Evolutionary conservation across 2,113 vertebrate species (phyloP).

Genomic region (Maccullochella peelii): DNA sequence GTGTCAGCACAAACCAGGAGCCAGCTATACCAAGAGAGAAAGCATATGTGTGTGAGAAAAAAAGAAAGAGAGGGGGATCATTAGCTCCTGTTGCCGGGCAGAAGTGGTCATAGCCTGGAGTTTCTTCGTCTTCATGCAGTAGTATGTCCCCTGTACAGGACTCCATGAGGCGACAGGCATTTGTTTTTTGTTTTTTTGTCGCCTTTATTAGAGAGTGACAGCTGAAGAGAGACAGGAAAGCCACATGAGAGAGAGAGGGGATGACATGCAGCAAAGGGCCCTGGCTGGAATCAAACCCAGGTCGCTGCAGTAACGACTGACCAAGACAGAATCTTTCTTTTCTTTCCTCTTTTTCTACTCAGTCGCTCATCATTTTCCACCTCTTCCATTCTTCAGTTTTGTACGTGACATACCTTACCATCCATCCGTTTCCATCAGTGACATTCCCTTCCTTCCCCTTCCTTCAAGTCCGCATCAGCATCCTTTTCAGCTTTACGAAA

Average conservation of each 20-base stretch:
- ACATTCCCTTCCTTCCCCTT: not conserved
- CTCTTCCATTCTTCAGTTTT: not conserved
- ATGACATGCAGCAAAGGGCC: no score
- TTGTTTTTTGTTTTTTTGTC: no score
- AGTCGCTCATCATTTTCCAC: constrained; percentile 17
- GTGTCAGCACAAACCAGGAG: constrained; percentile 79
- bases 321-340: constrained; percentile 1
- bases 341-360: not conserved
- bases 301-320: no score
- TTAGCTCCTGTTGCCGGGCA: constrained; percentile 72
- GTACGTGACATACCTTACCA: not conserved
- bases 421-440: not conserved
- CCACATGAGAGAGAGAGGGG: no score
- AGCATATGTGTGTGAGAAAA: not conserved
- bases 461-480: not conserved
- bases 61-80: constrained; percentile 26
- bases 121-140: constrained; percentile 41
- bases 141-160: constrained; percentile 21
- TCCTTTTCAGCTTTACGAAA: not conserved
- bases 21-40: constrained; percentile 52
- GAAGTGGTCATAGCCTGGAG: constrained; percentile 54
- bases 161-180: constrained; percentile 27
- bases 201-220: no score
- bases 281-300: no score
- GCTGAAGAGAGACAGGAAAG: no score